Evolutionary conservation across 2,888 invertebrate genomes (phyloP).

Genomic region (Liodrosophila aerea): DNA sequence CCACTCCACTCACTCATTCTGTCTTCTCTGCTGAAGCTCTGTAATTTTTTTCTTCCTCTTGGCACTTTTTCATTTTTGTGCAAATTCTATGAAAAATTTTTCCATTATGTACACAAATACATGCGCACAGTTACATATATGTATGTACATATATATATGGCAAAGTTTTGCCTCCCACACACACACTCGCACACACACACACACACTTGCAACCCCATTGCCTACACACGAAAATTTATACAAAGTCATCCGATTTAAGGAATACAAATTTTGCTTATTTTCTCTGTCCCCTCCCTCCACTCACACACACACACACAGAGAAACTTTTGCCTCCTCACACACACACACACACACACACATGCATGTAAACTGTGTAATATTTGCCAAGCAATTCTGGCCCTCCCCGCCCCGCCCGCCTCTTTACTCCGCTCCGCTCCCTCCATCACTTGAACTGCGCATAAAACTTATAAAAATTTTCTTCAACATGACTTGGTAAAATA

Average conservation of each 20-base stretch:
- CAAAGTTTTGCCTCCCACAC: constrained; percentile 66
- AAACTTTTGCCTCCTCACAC: constrained; percentile 16
- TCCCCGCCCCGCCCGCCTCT: constrained; percentile 19
- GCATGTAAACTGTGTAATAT: constrained; percentile 49
- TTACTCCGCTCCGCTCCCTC: no score
- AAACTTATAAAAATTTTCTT: constrained; percentile 82
- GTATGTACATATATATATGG: constrained; percentile 33
- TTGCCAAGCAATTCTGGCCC: constrained; percentile 43
- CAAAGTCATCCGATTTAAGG: constrained; percentile 82
- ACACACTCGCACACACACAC: constrained; percentile 24
- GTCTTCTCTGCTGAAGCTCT: constrained; percentile 32
- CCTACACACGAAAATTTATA: constrained; percentile 79
- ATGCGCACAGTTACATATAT: constrained; percentile 45
- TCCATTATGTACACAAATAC: constrained; percentile 77
- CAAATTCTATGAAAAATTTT: constrained; percentile 81
- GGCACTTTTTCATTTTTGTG: constrained; percentile 79
- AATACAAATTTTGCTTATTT: constrained; percentile 81
- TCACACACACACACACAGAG: constrained; percentile 48
- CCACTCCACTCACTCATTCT: no score
- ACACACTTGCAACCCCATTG: constrained; percentile 69
- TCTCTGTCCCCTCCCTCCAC: constrained; percentile 61
- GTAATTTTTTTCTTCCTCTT: constrained; percentile 35
- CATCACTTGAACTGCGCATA: constrained; percentile 69
- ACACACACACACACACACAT: constrained; percentile 25
- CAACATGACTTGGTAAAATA: constrained; percentile 82